A percentile compares a stretch with the other conserved stretches of the same genome.
Evolutionary conservation across 2,113 vertebrate genomes (phyloP).

Genomic region (Crypturellus undulatus): DNA sequence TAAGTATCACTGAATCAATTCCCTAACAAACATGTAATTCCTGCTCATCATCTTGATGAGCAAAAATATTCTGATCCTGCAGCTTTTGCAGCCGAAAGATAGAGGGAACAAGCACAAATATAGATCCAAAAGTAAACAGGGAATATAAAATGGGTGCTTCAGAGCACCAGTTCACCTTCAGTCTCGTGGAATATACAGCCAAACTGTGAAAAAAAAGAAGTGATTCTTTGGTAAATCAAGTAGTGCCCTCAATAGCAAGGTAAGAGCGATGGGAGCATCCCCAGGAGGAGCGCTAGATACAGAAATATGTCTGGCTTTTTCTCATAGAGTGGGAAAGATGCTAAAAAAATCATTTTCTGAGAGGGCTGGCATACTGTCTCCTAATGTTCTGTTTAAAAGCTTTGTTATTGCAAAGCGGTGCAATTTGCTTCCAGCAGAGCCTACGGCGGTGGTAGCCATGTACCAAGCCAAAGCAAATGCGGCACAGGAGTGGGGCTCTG

Average conservation of each 20-base stretch:
- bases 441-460: background rate
- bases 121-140: background rate
- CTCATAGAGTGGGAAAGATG: fast-evolving
- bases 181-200: background rate
- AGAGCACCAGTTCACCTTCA: background rate
- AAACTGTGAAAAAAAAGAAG: background rate
- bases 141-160: background rate
- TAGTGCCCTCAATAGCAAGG: background rate
- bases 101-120: background rate
- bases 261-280: background rate
- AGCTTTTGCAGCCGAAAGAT: background rate
- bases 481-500: background rate
- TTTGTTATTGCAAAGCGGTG: background rate
- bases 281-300: background rate
- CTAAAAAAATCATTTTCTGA: background rate
- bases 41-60: background rate
- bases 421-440: background rate
- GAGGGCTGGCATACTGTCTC: background rate
- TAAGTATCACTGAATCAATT: background rate
- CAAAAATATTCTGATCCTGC: background rate
- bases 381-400: background rate
- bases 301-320: background rate
- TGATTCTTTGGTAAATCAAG: background rate
- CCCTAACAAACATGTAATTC: background rate
- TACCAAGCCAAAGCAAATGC: background rate